Conservation (phyloP, 2,888 invertebrate genomes). For the Eupithecia insigniata region DNA sequence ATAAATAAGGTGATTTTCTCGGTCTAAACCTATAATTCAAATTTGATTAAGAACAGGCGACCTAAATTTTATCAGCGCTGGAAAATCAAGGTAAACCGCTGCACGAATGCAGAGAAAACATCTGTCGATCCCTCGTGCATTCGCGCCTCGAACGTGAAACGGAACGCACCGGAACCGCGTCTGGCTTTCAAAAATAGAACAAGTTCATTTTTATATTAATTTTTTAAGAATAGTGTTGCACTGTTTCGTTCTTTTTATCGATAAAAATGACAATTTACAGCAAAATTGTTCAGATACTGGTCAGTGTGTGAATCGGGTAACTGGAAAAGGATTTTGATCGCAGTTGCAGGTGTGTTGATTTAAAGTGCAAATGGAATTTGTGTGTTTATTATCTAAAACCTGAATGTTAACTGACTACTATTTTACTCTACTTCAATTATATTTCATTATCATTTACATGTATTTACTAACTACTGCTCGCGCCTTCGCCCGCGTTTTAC, state of each 20-base stretch:
- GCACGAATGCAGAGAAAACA: constrained; percentile 57
- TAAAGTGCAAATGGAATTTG: constrained; percentile 24
- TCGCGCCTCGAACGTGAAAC: constrained; percentile 60
- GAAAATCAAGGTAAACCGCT: constrained; percentile 73
- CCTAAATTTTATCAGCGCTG: constrained; percentile 44
- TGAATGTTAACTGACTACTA: background rate
- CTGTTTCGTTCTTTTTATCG: constrained; percentile 29
- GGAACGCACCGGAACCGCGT: constrained; percentile 54
- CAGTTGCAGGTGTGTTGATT: constrained; percentile 50
- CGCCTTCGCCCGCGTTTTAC: too few species aligned
- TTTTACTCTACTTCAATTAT: background rate
- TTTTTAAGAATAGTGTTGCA: constrained; percentile 41
- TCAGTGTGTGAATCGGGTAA: constrained; percentile 67
- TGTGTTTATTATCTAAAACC: constrained; percentile 12
- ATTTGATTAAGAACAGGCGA: constrained; percentile 25
- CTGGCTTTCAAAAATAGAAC: constrained; percentile 42
- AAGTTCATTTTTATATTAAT: constrained; percentile 11
- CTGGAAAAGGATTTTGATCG: background rate
- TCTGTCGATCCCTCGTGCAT: constrained; percentile 50
- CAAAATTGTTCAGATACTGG: constrained; percentile 80
- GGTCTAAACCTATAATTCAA: constrained; percentile 9
- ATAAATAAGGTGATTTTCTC: background rate
- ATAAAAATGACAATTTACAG: constrained; percentile 79
- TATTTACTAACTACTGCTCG: too few species aligned
- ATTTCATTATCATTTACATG: background rate